These are phyloP conservation scores for Ancistrus triradiatus DNA, from an alignment of 2,113 vertebrate species.

Conservation along the genomic window DNA sequence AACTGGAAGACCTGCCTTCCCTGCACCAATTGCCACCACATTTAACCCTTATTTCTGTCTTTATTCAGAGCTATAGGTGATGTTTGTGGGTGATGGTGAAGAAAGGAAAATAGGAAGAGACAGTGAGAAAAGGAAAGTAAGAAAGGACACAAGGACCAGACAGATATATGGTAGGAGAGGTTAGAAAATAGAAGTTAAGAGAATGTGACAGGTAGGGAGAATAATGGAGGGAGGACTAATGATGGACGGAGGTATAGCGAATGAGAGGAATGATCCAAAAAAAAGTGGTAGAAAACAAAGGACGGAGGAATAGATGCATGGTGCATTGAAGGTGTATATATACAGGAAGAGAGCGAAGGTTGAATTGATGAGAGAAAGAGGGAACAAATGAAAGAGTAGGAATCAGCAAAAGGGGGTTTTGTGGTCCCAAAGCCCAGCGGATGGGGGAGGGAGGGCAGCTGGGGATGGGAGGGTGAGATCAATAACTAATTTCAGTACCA, in stretches of 20 bases:
- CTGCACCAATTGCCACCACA: constrained; percentile 20
- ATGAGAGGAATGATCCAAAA: constrained; percentile 31
- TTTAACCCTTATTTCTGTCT: constrained; percentile 14
- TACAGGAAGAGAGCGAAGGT: constrained; percentile 3
- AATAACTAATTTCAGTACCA: constrained; percentile 76
- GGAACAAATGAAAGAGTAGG: constrained; percentile 49
- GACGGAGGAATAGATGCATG: constrained; percentile 3
- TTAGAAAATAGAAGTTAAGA: constrained; percentile 21
- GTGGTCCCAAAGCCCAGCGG: constrained; percentile 48
- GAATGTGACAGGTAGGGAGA: constrained; percentile 26
- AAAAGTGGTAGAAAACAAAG: constrained; percentile 30
- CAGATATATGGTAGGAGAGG: background rate
- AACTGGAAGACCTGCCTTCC: background rate
- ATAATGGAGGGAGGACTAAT: constrained; percentile 5
- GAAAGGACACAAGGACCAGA: background rate
- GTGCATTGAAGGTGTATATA: constrained; percentile 16
- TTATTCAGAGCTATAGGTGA: constrained; percentile 36
- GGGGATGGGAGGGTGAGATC: constrained; percentile 55
- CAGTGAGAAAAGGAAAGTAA: background rate
- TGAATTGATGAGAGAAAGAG: constrained; percentile 28
- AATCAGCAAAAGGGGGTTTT: constrained; percentile 56
- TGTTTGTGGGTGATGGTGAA: constrained; percentile 30
- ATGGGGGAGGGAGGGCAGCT: constrained; percentile 29
- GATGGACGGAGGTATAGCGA: constrained; percentile 18
- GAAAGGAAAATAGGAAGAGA: constrained; percentile 12